Percentiles rank a stretch among this genome's conserved stretches.
Conservation (phyloP, 2,113 vertebrate species). For the Sphaerodactylus townsendi region DNA sequence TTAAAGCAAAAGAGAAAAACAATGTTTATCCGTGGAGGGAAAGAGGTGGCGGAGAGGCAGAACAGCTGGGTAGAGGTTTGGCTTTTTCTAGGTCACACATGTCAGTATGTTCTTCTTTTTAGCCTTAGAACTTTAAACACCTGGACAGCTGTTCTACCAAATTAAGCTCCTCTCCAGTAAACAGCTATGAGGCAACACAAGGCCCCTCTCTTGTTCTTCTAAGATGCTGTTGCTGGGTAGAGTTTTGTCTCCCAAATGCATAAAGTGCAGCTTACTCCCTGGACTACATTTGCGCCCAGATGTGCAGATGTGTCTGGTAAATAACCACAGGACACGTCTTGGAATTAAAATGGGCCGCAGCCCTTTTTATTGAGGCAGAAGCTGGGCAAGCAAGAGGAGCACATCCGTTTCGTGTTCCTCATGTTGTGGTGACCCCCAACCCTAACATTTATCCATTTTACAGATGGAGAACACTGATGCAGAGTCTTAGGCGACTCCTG, state of each 20-base stretch:
- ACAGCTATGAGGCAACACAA: neutral
- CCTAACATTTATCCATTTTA: too few relatives aligned
- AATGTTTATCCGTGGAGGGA: neutral
- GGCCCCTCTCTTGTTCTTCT: rapidly evolving
- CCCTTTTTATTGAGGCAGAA: too few relatives aligned
- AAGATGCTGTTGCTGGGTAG: neutral
- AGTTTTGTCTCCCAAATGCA: neutral
- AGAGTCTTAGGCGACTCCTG: too few relatives aligned
- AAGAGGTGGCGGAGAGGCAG: rapidly evolving
- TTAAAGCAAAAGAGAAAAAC: too few relatives aligned
- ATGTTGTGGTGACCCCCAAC: too few relatives aligned
- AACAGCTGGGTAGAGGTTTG: neutral
- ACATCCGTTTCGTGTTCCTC: too few relatives aligned
- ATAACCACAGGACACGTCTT: too few relatives aligned
- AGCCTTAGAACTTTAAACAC: constrained; percentile 19
- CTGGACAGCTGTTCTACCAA: constrained; percentile 44
- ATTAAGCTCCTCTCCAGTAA: constrained; percentile 36
- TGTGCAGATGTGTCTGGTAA: too few relatives aligned
- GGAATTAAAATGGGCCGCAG: too few relatives aligned
- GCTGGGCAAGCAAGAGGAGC: too few relatives aligned
- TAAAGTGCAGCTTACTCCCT: rapidly evolving
- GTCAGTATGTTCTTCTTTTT: neutral
- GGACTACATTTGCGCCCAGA: neutral
- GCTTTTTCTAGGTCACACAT: constrained; percentile 62
- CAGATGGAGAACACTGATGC: too few relatives aligned